Percentiles rank a stretch among this genome's conserved stretches.
Conservation (phyloP, 2,888 invertebrate genomes). For the Blera fallax region DNA sequence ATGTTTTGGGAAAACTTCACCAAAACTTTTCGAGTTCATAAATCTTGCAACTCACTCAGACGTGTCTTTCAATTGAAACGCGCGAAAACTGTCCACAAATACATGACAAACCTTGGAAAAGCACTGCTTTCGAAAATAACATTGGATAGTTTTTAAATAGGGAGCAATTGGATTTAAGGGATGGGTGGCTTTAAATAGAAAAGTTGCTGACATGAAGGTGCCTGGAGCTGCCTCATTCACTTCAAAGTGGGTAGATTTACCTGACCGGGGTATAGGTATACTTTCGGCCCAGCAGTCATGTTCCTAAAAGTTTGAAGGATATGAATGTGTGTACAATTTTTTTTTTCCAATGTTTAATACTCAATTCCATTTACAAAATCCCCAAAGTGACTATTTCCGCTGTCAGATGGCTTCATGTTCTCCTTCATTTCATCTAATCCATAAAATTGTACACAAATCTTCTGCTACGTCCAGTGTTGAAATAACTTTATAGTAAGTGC, state of each 20-base stretch:
- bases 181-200: too few species aligned
- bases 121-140: neutral
- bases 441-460: neutral
- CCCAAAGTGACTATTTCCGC: neutral
- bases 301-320: too few species aligned
- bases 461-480: neutral
- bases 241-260: too few species aligned
- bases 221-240: too few species aligned
- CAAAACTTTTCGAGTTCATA: constrained; percentile 11
- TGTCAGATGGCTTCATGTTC: neutral
- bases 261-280: too few species aligned
- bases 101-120: neutral
- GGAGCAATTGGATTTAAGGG: too few species aligned
- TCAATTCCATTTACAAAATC: too few species aligned
- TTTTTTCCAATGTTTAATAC: too few species aligned
- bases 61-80: constrained; percentile 17
- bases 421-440: neutral
- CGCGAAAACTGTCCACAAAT: neutral
- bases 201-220: too few species aligned
- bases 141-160: neutral
- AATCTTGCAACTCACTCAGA: constrained; percentile 2
- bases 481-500: constrained; percentile 6
- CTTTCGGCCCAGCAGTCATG: too few species aligned
- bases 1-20: neutral
- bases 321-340: too few species aligned